phyloP scores from a whole-genome alignment of 2,888 invertebrate species.

The Harmothoe impar region DNA sequence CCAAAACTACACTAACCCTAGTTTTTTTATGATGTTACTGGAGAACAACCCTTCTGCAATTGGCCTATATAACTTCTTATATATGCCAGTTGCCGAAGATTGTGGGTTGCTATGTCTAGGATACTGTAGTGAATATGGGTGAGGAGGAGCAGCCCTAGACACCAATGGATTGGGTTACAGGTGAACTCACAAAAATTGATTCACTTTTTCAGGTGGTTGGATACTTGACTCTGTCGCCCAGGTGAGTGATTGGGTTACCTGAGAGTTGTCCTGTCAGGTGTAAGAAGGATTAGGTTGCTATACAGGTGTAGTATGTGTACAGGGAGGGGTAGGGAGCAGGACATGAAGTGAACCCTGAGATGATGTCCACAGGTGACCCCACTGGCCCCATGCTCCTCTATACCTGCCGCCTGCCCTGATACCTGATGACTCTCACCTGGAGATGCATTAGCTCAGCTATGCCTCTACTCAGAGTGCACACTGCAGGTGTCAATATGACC shows the following conservation, averaged over 20 bases:
- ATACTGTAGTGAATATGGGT: too few species aligned
- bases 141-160: neutral
- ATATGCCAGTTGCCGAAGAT: too few species aligned
- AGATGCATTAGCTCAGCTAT: neutral
- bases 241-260: slow-evolving; percentile 38
- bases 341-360: slow-evolving; percentile 18
- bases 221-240: neutral
- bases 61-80: too few species aligned
- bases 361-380: slow-evolving; percentile 22
- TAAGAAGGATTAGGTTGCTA: neutral
- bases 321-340: neutral
- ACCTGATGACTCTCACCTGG: neutral
- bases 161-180: neutral
- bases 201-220: slow-evolving; percentile 5
- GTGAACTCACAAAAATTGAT: neutral
- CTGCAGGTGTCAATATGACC: too few species aligned
- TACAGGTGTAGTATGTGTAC: neutral
- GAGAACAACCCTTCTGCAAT: too few species aligned
- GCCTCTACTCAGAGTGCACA: too few species aligned
- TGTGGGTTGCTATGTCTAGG: too few species aligned
- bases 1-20: too few species aligned
- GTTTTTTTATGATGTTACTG: too few species aligned
- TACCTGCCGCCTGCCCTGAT: neutral
- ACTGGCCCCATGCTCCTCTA: neutral
- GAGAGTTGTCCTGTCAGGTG: slow-evolving; percentile 4